phyloP scores from a whole-genome alignment of 2,113 vertebrate genomes.

The Melanotaenia duboulayi region DNA sequence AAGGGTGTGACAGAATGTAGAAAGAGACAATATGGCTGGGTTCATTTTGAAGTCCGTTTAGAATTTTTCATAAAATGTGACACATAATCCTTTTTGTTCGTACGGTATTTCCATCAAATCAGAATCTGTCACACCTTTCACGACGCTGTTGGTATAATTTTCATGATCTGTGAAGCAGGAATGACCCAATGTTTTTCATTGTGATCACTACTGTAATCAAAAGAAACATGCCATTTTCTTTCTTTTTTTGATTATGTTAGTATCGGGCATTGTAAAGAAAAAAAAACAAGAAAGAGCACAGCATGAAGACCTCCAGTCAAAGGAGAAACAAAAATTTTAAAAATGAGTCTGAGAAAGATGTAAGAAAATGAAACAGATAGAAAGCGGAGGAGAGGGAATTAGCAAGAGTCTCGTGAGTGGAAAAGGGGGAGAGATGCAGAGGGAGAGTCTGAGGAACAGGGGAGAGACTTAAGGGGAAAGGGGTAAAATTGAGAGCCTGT shows the following conservation, averaged over 20 bases:
- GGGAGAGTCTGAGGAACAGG: conserved; percentile 34
- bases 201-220: neutral
- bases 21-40: neutral
- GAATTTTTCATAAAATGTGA: neutral
- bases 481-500: conserved; percentile 74
- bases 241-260: neutral
- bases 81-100: neutral
- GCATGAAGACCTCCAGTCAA: conserved; percentile 5
- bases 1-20: neutral
- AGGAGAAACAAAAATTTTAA: conserved; percentile 9
- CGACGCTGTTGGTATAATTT: neutral
- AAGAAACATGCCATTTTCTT: neutral
- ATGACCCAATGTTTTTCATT: neutral
- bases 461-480: conserved; percentile 32
- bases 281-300: conserved; percentile 7
- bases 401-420: conserved; percentile 22
- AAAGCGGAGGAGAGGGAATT: conserved; percentile 38
- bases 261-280: conserved; percentile 13
- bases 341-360: conserved; percentile 39
- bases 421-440: conserved; percentile 24
- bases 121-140: conserved; percentile 15
- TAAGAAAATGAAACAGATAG: conserved; percentile 50
- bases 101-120: neutral
- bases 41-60: neutral
- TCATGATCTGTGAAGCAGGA: neutral